phyloP scores from a whole-genome alignment of 2,797 vertebrate genomes.

The Pseudochirops cupreus region DNA sequence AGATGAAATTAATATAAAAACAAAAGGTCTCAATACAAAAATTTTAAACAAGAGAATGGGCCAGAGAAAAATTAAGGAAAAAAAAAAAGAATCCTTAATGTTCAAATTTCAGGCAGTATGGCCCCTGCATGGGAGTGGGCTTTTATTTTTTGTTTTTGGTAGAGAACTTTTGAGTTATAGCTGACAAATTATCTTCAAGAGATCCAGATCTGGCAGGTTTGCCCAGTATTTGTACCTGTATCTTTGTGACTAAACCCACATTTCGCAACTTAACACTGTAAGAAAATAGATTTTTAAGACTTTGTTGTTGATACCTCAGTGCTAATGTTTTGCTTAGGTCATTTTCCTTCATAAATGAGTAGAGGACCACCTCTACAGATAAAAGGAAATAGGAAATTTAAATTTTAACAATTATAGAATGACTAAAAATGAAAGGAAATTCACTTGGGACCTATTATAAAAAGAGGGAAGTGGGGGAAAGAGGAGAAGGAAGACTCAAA shows the following conservation, averaged over 20 bases:
- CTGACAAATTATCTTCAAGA: background rate
- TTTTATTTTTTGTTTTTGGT: background rate
- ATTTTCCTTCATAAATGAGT: background rate
- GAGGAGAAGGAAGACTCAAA: background rate
- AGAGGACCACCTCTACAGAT: background rate
- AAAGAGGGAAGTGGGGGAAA: background rate
- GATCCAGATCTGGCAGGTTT: background rate
- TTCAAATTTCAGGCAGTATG: background rate
- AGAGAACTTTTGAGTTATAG: background rate
- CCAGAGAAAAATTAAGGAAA: background rate
- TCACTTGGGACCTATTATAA: background rate
- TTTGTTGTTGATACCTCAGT: background rate
- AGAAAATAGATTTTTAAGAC: background rate
- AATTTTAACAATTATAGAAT: background rate
- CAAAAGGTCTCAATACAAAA: background rate
- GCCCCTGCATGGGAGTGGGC: background rate
- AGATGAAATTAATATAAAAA: background rate
- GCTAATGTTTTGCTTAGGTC: background rate
- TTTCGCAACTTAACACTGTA: background rate
- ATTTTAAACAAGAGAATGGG: background rate
- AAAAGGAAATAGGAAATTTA: background rate
- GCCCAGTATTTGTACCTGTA: background rate
- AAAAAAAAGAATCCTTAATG: background rate
- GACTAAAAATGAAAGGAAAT: background rate
- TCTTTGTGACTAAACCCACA: background rate